Percentiles rank a stretch among this genome's conserved stretches.
Evolutionary conservation across 1,140 invertebrate genomes (phyloP).

Genomic region (Tyrophagus putrescentiae): DNA sequence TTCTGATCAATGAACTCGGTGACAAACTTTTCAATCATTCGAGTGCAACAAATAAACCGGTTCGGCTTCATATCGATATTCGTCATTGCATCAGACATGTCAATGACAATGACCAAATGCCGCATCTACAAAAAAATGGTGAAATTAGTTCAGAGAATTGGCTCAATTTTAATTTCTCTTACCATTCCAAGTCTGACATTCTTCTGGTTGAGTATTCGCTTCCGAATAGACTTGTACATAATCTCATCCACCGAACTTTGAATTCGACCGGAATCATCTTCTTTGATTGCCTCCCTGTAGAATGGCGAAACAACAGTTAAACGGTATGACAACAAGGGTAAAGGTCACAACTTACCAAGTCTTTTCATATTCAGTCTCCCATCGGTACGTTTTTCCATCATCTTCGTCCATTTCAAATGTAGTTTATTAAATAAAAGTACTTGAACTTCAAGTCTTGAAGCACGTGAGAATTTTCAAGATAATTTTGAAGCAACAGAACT

Average conservation of each 20-base stretch:
- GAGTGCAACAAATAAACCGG: constrained; percentile 68
- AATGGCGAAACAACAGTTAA: neutral
- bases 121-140: constrained; percentile 47
- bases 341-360: constrained; percentile 50
- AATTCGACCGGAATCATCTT: constrained; percentile 80
- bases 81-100: constrained; percentile 82
- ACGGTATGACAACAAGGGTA: constrained; percentile 17
- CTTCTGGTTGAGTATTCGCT: constrained; percentile 52
- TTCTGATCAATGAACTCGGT: constrained; percentile 97
- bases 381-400: constrained; percentile 78
- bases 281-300: constrained; percentile 84
- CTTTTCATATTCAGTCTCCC: constrained; percentile 94
- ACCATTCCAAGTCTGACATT: constrained; percentile 69
- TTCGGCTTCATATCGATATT: constrained; percentile 89
- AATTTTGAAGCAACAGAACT: too few species aligned
- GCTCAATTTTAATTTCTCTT: constrained; percentile 6
- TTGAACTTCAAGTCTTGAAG: too few species aligned
- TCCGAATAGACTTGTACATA: constrained; percentile 68
- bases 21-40: constrained; percentile 71
- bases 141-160: neutral
- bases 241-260: constrained; percentile 76
- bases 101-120: constrained; percentile 76
- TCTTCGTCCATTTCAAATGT: constrained; percentile 49
- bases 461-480: too few species aligned
- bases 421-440: too few species aligned